These are phyloP conservation scores for Oligia latruncula DNA, from an alignment of 2,888 invertebrate genomes.

Conservation along the genomic window DNA sequence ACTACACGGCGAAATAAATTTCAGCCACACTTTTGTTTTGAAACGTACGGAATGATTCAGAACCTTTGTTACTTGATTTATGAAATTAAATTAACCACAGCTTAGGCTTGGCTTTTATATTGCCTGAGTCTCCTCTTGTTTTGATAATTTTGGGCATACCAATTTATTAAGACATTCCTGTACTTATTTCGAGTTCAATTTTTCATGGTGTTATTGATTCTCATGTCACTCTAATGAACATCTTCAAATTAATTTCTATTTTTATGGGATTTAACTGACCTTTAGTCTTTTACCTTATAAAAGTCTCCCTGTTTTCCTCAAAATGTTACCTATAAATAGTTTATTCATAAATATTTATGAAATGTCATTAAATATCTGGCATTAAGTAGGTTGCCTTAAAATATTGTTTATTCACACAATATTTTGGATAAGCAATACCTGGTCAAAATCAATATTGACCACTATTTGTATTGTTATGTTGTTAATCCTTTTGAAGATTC, in stretches of 20 bases:
- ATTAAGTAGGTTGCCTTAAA: background rate
- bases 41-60: background rate
- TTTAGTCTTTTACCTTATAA: slow-evolving; percentile 4
- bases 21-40: slow-evolving; percentile 29
- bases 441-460: background rate
- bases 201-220: slow-evolving; percentile 16
- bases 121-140: background rate
- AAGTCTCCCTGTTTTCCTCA: slow-evolving; percentile 19
- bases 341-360: slow-evolving; percentile 1
- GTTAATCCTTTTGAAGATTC: background rate
- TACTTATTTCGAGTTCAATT: background rate
- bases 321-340: slow-evolving; percentile 9
- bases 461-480: background rate
- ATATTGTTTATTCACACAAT: background rate
- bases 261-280: slow-evolving; percentile 1
- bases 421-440: background rate
- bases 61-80: background rate
- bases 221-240: background rate
- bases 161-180: background rate
- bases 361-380: background rate
- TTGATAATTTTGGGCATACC: background rate
- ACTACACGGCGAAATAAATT: background rate
- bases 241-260: background rate
- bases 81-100: background rate
- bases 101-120: background rate